A percentile compares a stretch with the other conserved stretches of the same genome.
Evolutionary conservation across 1,140 invertebrate species (phyloP).

Genomic region (Drosophila lowei): DNA sequence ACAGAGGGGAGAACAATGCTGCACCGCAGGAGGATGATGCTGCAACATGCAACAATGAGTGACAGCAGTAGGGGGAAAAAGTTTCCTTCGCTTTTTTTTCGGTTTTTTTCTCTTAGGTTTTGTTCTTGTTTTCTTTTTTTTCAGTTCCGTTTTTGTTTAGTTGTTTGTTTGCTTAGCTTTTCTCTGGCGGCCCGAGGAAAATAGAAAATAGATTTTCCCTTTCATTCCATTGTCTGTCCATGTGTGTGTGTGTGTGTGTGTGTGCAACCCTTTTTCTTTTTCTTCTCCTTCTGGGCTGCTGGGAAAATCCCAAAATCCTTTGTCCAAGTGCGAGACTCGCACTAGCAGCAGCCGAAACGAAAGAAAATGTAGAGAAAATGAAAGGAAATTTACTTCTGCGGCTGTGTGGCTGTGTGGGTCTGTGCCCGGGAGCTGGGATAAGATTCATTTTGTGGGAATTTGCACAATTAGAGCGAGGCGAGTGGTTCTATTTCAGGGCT

Average conservation of each 20-base stretch:
- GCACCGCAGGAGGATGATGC: conserved; percentile 46
- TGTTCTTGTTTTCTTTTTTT: conserved; percentile 19
- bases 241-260: conserved; percentile 34
- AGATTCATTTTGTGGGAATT: conserved; percentile 70
- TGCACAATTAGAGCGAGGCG: conserved; percentile 74
- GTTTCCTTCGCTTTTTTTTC: neutral
- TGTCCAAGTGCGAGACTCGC: conserved; percentile 18
- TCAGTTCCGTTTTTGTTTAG: conserved; percentile 22
- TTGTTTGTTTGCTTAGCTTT: conserved; percentile 59
- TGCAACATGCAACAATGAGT: conserved; percentile 22
- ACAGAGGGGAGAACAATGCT: conserved; percentile 48
- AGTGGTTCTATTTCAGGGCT: conserved; percentile 29
- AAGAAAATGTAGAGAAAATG: conserved; percentile 46
- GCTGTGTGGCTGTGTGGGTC: too few species aligned
- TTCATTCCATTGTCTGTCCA: conserved; percentile 39
- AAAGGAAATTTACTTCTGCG: conserved; percentile 38
- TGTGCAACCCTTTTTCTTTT: conserved; percentile 51
- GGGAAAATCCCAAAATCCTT: conserved; percentile 54
- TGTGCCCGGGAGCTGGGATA: conserved; percentile 9
- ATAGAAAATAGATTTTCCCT: conserved; percentile 64
- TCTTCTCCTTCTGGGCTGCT: conserved; percentile 20
- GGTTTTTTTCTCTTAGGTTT: conserved; percentile 10
- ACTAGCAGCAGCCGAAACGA: conserved; percentile 3
- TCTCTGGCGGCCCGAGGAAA: conserved; percentile 33
- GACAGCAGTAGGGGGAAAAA: conserved; percentile 7